Evolutionary conservation across 2,797 vertebrate species (phyloP).

Genomic region (Gymnothorax reevesii): DNA sequence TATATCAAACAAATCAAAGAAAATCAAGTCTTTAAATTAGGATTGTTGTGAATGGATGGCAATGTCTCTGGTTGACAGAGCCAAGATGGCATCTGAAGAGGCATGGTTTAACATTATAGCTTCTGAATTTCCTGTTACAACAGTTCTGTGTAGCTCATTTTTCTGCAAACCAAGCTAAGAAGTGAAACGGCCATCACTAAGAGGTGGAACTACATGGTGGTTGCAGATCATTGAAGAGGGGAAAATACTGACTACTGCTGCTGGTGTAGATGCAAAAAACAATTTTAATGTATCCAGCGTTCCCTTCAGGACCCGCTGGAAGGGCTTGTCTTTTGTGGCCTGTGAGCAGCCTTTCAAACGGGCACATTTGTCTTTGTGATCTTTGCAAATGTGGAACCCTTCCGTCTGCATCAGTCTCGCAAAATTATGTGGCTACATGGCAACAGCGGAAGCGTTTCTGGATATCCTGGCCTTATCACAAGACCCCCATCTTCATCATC

Average conservation of each 20-base stretch:
- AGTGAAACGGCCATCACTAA: background rate
- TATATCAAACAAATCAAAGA: no score
- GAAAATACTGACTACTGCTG: background rate
- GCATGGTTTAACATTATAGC: background rate
- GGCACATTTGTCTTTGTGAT: background rate
- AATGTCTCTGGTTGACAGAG: background rate
- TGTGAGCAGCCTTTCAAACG: background rate
- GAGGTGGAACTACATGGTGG: background rate
- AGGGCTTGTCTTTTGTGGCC: background rate
- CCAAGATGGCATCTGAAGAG: background rate
- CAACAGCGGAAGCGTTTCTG: background rate
- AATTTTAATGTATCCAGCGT: background rate
- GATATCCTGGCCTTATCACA: background rate
- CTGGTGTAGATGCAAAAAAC: background rate
- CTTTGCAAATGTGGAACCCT: background rate
- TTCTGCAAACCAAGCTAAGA: background rate
- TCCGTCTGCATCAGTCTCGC: background rate
- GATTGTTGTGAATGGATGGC: no score
- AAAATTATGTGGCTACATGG: background rate
- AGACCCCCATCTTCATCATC: background rate
- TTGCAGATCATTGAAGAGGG: background rate
- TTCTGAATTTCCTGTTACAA: background rate
- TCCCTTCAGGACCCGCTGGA: background rate
- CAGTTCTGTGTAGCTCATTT: background rate
- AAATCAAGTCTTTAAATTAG: no score